Evolutionary conservation across 64 coral and sea anemone genomes (phyloP).

Genomic region (Astreopora myriophthalma): DNA sequence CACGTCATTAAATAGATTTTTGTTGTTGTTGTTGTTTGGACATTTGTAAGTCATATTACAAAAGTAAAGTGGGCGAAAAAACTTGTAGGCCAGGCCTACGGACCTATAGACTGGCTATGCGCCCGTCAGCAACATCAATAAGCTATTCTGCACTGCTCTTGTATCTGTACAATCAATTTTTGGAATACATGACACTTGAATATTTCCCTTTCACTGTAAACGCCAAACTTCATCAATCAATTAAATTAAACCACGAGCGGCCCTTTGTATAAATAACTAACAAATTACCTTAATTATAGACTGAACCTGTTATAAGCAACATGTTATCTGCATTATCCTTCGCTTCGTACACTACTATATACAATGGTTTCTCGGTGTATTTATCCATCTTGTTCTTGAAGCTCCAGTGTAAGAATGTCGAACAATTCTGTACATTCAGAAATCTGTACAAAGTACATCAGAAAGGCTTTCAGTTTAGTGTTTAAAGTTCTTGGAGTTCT

Average conservation of each 20-base stretch:
- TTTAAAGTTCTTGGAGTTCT: background rate
- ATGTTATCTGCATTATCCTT: background rate
- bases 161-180: background rate
- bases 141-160: background rate
- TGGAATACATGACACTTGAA: background rate
- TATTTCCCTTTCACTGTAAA: background rate
- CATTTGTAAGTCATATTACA: no score
- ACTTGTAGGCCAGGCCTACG: no score
- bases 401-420: background rate
- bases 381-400: background rate
- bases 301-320: background rate
- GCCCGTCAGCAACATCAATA: no score
- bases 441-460: background rate
- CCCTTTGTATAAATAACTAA: background rate
- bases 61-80: no score
- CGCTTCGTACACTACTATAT: background rate
- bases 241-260: background rate
- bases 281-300: background rate
- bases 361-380: background rate
- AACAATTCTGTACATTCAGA: background rate
- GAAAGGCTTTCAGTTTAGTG: background rate
- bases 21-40: no score
- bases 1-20: no score
- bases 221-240: background rate
- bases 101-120: no score